Evolutionary conservation across 2,797 vertebrate species (phyloP).

Genomic region (Picus viridis): DNA sequence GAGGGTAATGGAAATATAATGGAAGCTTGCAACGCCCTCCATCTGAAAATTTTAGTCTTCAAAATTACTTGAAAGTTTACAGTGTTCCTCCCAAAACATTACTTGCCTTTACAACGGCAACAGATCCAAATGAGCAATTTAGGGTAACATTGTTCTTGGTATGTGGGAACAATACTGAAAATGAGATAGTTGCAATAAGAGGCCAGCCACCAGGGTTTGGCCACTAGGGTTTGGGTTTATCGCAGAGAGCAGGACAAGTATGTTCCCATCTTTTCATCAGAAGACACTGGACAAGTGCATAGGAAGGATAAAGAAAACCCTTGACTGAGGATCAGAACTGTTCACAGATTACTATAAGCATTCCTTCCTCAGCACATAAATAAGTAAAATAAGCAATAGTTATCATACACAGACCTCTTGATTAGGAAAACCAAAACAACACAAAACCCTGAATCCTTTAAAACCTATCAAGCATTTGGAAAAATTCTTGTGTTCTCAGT

Average conservation of each 20-base stretch:
- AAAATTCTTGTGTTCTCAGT: neutral
- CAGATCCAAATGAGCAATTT: neutral
- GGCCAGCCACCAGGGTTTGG: neutral
- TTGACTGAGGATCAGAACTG: neutral
- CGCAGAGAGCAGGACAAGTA: neutral
- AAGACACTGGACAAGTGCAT: neutral
- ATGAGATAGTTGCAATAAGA: neutral
- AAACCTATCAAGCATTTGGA: neutral
- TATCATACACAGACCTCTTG: neutral
- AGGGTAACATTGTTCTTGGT: rapidly evolving
- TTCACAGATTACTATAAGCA: neutral
- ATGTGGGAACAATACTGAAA: neutral
- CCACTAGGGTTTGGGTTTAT: neutral
- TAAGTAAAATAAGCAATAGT: neutral
- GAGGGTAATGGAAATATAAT: neutral
- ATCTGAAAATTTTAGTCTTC: neutral
- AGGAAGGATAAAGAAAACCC: neutral
- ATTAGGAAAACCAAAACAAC: neutral
- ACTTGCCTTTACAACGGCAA: neutral
- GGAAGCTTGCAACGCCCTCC: neutral
- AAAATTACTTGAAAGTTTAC: neutral
- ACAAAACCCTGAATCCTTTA: neutral
- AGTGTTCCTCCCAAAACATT: neutral
- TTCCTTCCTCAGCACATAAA: neutral
- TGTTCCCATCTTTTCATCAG: neutral